Evolutionary conservation across 1,140 invertebrate species (phyloP), one percentile per base, ranked within the genome.

Genomic region (Cherax destructor): DNA sequence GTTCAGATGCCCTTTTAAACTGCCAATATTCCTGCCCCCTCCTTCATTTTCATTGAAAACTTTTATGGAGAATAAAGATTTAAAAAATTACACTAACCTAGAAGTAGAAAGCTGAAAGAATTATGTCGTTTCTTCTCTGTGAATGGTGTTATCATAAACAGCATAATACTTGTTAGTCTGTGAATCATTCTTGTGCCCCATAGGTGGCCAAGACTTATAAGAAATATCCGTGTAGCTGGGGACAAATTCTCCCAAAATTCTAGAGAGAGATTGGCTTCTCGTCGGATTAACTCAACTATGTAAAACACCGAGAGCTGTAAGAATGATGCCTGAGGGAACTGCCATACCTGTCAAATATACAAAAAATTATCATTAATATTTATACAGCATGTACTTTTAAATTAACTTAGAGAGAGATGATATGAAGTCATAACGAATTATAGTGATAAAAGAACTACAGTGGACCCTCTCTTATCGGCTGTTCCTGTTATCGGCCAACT

Each of bases 251-350:
- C 52, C 81, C 89, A 91, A 6, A 30, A 24, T 24, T n/a, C 83
- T 18, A 86, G 52, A 24, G 13, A 18, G 5, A 61, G 41, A 18
- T 61, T 74, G 10, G 41, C 18, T 21, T 83, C 13, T 5, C 89
- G 83, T 41, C 74, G 24, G 47, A 91, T 56, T 30, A 91, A 16
- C 21, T 86, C 90, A 18, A 91, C 21, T 24, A 91, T 11, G 78
- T 83, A 91, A 24, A 81, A 91, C 10, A 86, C 9, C 0, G 90
- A 91, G n/a, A 91, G 90, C 72, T 91, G 90, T 9, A 91, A 18
- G 50, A 83, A 83, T 21, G 78, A 86, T 50, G 77, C 84, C 21
- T 91, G 84, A 47, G 90, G 85, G 56, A 91, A 91, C 78, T 91
- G 90, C 90, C 90, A 91, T 78, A 91, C 83, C 90, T 91, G 79